Conservation (phyloP, 2,113 vertebrate species). For the Himantopus leucocephalus region DNA sequence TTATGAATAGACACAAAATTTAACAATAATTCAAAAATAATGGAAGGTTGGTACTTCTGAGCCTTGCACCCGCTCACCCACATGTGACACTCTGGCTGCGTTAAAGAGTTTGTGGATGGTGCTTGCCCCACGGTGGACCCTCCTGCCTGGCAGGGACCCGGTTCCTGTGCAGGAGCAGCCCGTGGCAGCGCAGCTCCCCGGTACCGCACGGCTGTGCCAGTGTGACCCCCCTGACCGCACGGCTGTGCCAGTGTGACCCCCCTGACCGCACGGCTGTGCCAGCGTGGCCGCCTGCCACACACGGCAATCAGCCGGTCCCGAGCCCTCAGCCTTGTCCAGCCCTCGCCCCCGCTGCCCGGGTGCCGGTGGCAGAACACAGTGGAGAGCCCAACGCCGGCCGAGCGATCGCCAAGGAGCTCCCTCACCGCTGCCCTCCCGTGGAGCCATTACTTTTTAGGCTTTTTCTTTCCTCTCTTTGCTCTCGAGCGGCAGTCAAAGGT, state of each 20-base stretch:
- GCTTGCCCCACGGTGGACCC: no score
- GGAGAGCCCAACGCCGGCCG: neutral
- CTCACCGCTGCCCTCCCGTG: neutral
- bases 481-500: neutral
- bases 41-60: neutral
- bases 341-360: no score
- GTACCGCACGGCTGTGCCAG: neutral
- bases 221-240: no score
- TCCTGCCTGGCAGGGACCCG: neutral
- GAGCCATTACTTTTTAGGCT: no score
- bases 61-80: no score
- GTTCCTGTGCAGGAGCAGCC: neutral
- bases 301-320: accelerated
- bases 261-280: neutral
- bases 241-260: neutral
- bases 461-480: neutral
- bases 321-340: neutral
- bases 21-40: neutral
- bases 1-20: accelerated
- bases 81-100: neutral
- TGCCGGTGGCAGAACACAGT: neutral
- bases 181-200: neutral
- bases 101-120: neutral
- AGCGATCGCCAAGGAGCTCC: neutral
- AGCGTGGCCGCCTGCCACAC: no score